A percentile compares a stretch with the other conserved stretches of the same genome.
Conservation (phyloP, 2,888 invertebrate genomes). For the Gastrophysa polygoni region DNA sequence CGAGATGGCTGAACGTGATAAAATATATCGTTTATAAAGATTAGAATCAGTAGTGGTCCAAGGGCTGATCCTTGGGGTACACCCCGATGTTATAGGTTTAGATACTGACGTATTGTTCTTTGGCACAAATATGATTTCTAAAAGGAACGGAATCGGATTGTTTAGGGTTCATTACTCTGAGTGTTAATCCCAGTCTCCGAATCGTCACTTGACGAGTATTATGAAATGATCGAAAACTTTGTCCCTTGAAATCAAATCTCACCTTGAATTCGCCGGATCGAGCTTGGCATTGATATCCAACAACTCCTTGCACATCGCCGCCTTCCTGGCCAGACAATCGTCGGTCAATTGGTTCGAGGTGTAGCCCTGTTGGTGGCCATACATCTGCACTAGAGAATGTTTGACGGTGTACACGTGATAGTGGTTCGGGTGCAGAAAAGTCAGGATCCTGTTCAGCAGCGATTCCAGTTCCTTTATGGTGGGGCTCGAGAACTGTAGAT, state of each 20-base stretch:
- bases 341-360: slow-evolving; percentile 62
- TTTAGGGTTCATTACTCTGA: too few relatives aligned
- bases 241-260: slow-evolving; percentile 14
- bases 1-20: not conserved
- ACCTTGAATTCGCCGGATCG: slow-evolving; percentile 75
- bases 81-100: not conserved
- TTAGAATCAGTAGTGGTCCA: not conserved
- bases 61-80: not conserved
- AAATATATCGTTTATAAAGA: not conserved
- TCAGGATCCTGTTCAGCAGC: slow-evolving; percentile 70
- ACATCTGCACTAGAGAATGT: slow-evolving; percentile 81
- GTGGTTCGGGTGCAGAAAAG: slow-evolving; percentile 82
- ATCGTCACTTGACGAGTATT: too few relatives aligned
- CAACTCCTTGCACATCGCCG: slow-evolving; percentile 70
- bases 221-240: too few relatives aligned
- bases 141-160: too few relatives aligned
- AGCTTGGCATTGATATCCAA: slow-evolving; percentile 67
- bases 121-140: slow-evolving; percentile 7
- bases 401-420: slow-evolving; percentile 82
- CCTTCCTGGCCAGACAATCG: slow-evolving; percentile 68
- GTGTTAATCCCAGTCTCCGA: too few relatives aligned
- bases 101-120: not conserved
- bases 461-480: slow-evolving; percentile 67
- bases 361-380: slow-evolving; percentile 72
- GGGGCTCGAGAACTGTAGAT: slow-evolving; percentile 66